phyloP scores from a whole-genome alignment of 2,113 vertebrate species.

The Crotalus viridis region DNA sequence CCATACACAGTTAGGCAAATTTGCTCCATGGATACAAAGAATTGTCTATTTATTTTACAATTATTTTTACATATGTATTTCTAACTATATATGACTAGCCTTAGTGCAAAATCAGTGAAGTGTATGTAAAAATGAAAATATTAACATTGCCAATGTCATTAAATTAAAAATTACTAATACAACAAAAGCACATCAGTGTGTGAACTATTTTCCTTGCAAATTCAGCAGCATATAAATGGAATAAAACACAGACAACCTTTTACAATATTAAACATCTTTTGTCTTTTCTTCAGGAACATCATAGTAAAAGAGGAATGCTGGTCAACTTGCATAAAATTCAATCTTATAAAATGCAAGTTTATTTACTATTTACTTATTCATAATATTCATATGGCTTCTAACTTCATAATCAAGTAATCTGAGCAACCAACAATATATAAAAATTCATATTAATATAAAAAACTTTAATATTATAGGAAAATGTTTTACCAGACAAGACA shows the following conservation, averaged over 20 bases:
- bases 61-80: constrained; percentile 52
- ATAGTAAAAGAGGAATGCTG: accelerated
- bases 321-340: neutral
- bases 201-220: neutral
- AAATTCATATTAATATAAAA: neutral
- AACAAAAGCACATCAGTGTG: neutral
- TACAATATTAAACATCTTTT: neutral
- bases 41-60: constrained; percentile 56
- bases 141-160: neutral
- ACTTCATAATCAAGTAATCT: neutral
- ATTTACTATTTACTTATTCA: neutral
- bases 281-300: constrained; percentile 6
- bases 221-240: neutral
- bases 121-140: neutral
- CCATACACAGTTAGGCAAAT: constrained; percentile 51
- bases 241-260: neutral
- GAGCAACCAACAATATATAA: neutral
- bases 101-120: constrained; percentile 10
- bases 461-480: neutral
- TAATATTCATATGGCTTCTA: neutral
- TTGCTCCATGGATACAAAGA: constrained; percentile 43
- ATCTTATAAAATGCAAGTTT: neutral
- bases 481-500: neutral
- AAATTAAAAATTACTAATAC: constrained; percentile 8
- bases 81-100: constrained; percentile 33